Conservation (phyloP, 2,113 vertebrate genomes). For the Anoplopoma fimbria region DNA sequence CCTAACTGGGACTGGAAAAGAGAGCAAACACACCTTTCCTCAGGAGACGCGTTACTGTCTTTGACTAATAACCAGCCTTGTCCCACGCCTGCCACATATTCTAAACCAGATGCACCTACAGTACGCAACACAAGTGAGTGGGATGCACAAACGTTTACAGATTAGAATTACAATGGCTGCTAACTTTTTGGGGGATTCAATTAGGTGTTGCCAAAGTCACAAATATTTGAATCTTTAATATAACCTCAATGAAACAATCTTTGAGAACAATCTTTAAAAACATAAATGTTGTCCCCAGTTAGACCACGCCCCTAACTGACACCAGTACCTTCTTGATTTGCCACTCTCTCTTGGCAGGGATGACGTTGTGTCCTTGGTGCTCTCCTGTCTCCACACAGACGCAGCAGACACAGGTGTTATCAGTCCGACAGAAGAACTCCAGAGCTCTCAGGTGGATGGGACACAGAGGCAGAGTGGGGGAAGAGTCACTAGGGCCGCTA, state of each 20-base stretch:
- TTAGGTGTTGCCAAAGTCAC: background rate
- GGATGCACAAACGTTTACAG: background rate
- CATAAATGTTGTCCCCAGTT: background rate
- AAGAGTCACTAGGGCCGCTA: constrained; percentile 13
- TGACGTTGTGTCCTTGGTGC: constrained; percentile 74
- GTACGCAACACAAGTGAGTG: background rate
- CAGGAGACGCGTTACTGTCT: background rate
- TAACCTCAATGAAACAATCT: background rate
- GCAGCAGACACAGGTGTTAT: constrained; percentile 77
- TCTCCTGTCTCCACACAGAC: constrained; percentile 64
- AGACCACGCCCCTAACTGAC: background rate
- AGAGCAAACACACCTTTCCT: background rate
- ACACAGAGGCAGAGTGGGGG: constrained; percentile 58
- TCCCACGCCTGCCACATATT: background rate
- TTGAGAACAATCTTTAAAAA: background rate
- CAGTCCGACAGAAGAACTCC: constrained; percentile 79
- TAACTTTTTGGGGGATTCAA: background rate
- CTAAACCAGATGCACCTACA: background rate
- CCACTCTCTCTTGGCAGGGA: constrained; percentile 77
- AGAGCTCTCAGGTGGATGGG: constrained; percentile 67
- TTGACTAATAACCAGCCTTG: background rate
- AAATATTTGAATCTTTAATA: background rate
- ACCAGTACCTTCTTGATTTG: constrained; percentile 77
- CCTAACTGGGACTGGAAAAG: constrained; percentile 76
- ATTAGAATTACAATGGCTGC: background rate